Evolutionary conservation across 1,140 invertebrate species (phyloP).

Genomic region (Heliconius congener): DNA sequence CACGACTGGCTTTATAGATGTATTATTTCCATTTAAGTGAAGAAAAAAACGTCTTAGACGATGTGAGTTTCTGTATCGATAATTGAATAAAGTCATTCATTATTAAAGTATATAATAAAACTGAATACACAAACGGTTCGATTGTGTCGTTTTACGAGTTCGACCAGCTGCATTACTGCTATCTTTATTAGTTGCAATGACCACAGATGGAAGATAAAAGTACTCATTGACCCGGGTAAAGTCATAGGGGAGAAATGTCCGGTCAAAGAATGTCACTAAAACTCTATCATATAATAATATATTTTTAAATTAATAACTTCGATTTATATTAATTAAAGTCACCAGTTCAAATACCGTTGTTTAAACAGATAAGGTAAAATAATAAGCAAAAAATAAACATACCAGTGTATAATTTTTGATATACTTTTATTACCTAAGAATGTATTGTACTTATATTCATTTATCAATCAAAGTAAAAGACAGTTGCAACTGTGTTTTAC

Average conservation of each 20-base stretch:
- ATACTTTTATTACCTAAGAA: too few relatives aligned
- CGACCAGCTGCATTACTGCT: conserved; percentile 71
- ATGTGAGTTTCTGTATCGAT: conserved; percentile 73
- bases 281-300: neutral
- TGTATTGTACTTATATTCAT: too few relatives aligned
- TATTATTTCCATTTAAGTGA: neutral
- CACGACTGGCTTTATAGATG: neutral
- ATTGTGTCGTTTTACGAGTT: conserved; percentile 75
- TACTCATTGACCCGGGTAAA: conserved; percentile 56
- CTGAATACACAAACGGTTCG: conserved; percentile 61
- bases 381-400: too few relatives aligned
- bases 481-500: too few relatives aligned
- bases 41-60: conserved; percentile 28
- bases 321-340: neutral
- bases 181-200: conserved; percentile 77
- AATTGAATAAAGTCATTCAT: conserved; percentile 80
- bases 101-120: conserved; percentile 72
- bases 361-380: too few relatives aligned
- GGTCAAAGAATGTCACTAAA: conserved; percentile 26
- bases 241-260: conserved; percentile 37
- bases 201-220: conserved; percentile 59
- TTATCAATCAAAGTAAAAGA: too few relatives aligned
- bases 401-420: too few relatives aligned
- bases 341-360: too few relatives aligned
- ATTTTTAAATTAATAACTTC: conserved; percentile 14